Evolutionary conservation across 2,113 vertebrate genomes (phyloP).

Genomic region (Gila orcuttii): DNA sequence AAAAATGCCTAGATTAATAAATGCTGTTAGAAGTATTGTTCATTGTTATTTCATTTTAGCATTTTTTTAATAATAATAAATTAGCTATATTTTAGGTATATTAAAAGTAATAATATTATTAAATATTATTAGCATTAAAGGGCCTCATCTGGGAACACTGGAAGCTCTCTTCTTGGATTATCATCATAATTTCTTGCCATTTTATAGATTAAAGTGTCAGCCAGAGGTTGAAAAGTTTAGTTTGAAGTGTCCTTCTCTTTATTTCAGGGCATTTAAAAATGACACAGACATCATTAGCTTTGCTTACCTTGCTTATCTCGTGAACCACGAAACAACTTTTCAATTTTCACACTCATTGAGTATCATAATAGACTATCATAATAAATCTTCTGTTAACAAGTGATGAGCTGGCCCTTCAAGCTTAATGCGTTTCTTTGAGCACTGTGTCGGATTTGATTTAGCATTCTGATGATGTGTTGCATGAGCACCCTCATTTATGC

Average conservation of each 20-base stretch:
- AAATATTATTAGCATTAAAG: background rate
- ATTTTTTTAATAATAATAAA: background rate
- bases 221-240: background rate
- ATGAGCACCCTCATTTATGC: constrained; percentile 12
- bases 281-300: background rate
- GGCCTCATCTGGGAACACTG: background rate
- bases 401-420: constrained; percentile 29
- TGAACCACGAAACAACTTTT: constrained; percentile 6
- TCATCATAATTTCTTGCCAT: background rate
- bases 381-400: constrained; percentile 21
- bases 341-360: constrained; percentile 10
- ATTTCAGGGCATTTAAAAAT: background rate
- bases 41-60: too few relatives aligned
- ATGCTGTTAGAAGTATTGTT: too few relatives aligned
- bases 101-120: background rate
- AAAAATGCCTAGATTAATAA: too few relatives aligned
- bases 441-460: constrained; percentile 12
- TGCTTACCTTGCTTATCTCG: constrained; percentile 5
- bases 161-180: background rate
- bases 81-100: background rate
- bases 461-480: background rate
- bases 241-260: background rate
- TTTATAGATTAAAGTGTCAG: background rate
- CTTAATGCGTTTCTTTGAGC: constrained; percentile 9
- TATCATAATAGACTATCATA: constrained; percentile 9